A percentile compares a stretch with the other conserved stretches of the same genome.
These are phyloP conservation scores for Coptotermes formosanus DNA, from an alignment of 1,140 invertebrate genomes.

Conservation along the genomic window DNA sequence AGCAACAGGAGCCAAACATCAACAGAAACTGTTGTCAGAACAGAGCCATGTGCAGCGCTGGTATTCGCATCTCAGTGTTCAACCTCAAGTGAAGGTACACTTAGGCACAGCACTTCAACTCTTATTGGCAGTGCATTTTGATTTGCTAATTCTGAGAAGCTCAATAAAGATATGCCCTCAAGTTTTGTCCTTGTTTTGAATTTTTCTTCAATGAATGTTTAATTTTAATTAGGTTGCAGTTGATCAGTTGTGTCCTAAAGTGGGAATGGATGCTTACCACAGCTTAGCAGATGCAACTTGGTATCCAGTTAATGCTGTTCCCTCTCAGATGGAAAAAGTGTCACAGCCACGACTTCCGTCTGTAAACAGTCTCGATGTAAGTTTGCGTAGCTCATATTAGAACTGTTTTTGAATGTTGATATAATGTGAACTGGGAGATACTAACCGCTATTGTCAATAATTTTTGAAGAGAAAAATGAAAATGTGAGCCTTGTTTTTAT, in stretches of 20 bases:
- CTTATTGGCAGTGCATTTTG: no score
- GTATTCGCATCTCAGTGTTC: slow-evolving; percentile 50
- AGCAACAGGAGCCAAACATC: slow-evolving; percentile 45
- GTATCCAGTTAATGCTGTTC: not conserved
- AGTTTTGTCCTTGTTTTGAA: not conserved
- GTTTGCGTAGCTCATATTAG: not conserved
- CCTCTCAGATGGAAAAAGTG: not conserved
- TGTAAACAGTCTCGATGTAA: slow-evolving; percentile 26
- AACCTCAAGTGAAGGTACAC: slow-evolving; percentile 54
- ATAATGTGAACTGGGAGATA: not conserved
- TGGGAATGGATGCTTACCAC: not conserved
- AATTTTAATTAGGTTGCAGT: not conserved
- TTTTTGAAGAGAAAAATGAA: not conserved
- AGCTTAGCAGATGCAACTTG: slow-evolving; percentile 14
- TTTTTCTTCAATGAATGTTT: not conserved
- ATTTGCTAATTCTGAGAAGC: no score
- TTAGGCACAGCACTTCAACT: no score
- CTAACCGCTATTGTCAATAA: not conserved
- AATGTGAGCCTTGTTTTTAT: no score
- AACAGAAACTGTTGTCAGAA: slow-evolving; percentile 49
- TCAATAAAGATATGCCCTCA: not conserved
- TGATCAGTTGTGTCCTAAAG: slow-evolving; percentile 4
- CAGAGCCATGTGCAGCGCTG: slow-evolving; percentile 52
- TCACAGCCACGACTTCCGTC: not conserved
- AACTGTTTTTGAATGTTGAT: not conserved